Base-by-base conservation (phyloP, 2,113 vertebrate genomes). In the Ameiurus melas region DNA sequence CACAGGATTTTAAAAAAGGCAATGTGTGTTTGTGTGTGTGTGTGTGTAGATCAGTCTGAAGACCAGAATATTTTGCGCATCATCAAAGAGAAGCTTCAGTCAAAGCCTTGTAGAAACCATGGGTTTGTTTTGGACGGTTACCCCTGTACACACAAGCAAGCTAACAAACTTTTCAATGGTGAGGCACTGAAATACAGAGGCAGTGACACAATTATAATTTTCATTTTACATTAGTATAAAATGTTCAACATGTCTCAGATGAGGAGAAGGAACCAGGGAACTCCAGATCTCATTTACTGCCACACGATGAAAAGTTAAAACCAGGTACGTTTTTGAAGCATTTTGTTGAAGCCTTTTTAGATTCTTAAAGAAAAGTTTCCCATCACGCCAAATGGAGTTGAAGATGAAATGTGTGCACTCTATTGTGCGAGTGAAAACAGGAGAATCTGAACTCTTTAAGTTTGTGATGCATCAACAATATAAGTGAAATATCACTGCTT, bases 81-180 rank as follows among this genome's bases (percentile, higher is more conserved):
- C 88, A 60, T 99, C 73, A 96, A 91, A 91, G 96, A 97, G 70
- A 99, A 97, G 86, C 94, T 99, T 39, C 95, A 92, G 87, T 97
- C 98, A 19, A 96, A 96, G 92, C 96, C 96, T 20, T 99, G 97
- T 87, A 96, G 89, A 85, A 99, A 99, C 90, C 98, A 99, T 79
- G 98, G 98, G 10, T 99, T 96, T 91, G 90, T 99, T 91, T 94
- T 99, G 51, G 97, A 99, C 89, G 98, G 97, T 7, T 98, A 95
- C 88, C 97, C 96, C 0, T 94, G 96, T 90, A 97, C 96, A 5
- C 97, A 97, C 16, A 91, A 95, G 1, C 96, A 98, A 90, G 98
- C 97, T 55, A 94, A 92, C 88, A 91, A 94, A 6, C 93, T 98
- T 79, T 99, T 99, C 92, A 92, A 36, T 13, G 93, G 98, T 98